A percentile compares a stretch with the other conserved stretches of the same genome.
These are phyloP conservation scores for Raja brachyura DNA, from an alignment of 2,113 vertebrate genomes.

Conservation along the genomic window DNA sequence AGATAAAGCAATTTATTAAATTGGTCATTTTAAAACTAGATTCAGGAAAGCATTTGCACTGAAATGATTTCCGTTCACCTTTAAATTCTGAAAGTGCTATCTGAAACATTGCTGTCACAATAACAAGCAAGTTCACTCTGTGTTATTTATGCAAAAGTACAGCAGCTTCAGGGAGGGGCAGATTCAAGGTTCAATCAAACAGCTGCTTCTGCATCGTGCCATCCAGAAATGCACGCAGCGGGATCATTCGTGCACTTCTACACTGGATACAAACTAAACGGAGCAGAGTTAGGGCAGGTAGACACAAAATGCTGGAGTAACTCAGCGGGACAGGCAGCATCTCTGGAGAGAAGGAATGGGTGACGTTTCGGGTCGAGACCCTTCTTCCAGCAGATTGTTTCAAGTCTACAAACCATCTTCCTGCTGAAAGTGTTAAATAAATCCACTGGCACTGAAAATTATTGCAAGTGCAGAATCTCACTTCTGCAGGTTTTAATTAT, in stretches of 20 bases:
- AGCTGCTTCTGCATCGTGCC: too few species aligned
- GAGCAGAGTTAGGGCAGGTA: neutral
- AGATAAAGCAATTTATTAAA: neutral
- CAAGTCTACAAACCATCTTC: neutral
- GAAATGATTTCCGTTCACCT: neutral
- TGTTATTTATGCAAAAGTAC: neutral
- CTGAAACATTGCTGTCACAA: neutral
- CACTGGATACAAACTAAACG: neutral
- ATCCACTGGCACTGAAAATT: neutral
- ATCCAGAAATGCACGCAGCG: neutral
- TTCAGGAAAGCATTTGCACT: neutral
- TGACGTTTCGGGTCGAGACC: too few species aligned
- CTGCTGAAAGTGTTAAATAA: neutral
- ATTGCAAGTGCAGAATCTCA: neutral
- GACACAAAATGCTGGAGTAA: too few species aligned
- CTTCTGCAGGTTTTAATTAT: neutral
- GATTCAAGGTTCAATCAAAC: neutral
- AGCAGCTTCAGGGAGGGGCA: neutral
- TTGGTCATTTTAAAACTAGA: neutral
- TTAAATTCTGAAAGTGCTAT: neutral
- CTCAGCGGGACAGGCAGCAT: too few species aligned
- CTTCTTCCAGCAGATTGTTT: neutral
- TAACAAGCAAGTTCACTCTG: neutral
- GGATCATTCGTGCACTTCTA: neutral
- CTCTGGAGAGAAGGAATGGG: too few species aligned